Evolutionary conservation across 2,797 vertebrate genomes (phyloP), one percentile per base, ranked within the genome.

Genomic region (Argya squamiceps): DNA sequence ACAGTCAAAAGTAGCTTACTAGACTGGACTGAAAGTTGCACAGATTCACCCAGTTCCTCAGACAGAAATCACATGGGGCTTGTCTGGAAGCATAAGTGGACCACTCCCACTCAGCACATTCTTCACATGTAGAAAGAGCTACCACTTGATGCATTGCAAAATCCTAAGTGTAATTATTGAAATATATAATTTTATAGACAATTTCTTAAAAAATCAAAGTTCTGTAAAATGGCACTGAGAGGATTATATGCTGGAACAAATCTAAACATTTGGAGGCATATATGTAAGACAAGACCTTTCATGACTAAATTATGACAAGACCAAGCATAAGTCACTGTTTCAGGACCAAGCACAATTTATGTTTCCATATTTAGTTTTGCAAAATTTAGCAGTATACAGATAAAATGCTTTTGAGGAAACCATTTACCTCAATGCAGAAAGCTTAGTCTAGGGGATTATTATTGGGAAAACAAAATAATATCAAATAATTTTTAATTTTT

Each of bases 131-230:
- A 4, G 69, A 83, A 41, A 74, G 43, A 52, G 15, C 50, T 59
- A 4, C 49, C 55, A 12, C 11, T 60, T 17, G 19, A 3, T 4
- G 3, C 21, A 81, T 6, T 63, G 12, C 12, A 80, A 59, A 95
- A 56, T 30, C 3, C 4, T 30, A 46, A 46, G 5, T 10, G 12
- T 9, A 29, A 29, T 69, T 68, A 64, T 30, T 73, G 30, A 87
- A 63, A 64, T 19, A 52, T 2, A 11, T 24, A 7, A 32, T n/a
- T 71, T 63, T 21, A 52, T 3, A 70, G 30, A 44, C 4, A 17
- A 37, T 21, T 16, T 18, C 14, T 14, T 26, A 30, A 36, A 15
- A 7, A 1, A 1, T 4, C 2, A 5, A 46, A 18, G 1, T 27
- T 65, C 8, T 55, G 44, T 50, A 39, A 68, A 41, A 50, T 30